Conservation (phyloP, 2,888 invertebrate genomes). For the Acleris holmiana region DNA sequence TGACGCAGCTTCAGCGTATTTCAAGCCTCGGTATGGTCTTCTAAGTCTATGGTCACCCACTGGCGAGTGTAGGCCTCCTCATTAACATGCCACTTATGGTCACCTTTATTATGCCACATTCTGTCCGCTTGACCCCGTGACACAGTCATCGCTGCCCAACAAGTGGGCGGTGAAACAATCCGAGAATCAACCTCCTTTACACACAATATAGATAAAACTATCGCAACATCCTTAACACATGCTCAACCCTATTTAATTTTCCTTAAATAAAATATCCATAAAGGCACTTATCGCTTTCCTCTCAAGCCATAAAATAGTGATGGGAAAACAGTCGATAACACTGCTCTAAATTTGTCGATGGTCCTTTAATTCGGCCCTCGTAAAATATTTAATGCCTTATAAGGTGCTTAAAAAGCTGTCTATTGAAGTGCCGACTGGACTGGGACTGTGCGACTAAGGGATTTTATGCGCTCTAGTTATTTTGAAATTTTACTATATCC, state of each 20-base stretch:
- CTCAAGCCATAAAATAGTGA: conserved; percentile 59
- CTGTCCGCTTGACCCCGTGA: too few species aligned
- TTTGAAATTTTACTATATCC: neutral
- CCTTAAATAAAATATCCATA: conserved; percentile 53
- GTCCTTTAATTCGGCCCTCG: conserved; percentile 69
- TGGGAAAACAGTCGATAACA: conserved; percentile 61
- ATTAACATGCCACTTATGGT: too few species aligned
- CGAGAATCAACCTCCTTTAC: neutral
- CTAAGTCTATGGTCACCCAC: too few species aligned
- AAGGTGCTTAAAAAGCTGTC: conserved; percentile 52
- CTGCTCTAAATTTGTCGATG: conserved; percentile 60
- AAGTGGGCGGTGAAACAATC: too few species aligned
- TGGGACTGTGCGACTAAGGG: conserved; percentile 15
- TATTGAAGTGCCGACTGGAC: conserved; percentile 45
- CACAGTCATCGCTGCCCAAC: too few species aligned
- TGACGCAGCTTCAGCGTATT: too few species aligned
- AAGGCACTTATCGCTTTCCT: conserved; percentile 55
- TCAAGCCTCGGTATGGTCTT: too few species aligned
- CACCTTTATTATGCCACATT: too few species aligned
- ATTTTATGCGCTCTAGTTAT: neutral
- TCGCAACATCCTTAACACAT: conserved; percentile 25
- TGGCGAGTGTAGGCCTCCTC: too few species aligned
- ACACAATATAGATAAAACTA: conserved; percentile 18
- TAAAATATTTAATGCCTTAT: conserved; percentile 65
- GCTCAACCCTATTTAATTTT: conserved; percentile 43